Evolutionary conservation across 2,888 invertebrate genomes (phyloP), one percentile per base, ranked within the genome.

Genomic region (Arrhopalites spinosus): DNA sequence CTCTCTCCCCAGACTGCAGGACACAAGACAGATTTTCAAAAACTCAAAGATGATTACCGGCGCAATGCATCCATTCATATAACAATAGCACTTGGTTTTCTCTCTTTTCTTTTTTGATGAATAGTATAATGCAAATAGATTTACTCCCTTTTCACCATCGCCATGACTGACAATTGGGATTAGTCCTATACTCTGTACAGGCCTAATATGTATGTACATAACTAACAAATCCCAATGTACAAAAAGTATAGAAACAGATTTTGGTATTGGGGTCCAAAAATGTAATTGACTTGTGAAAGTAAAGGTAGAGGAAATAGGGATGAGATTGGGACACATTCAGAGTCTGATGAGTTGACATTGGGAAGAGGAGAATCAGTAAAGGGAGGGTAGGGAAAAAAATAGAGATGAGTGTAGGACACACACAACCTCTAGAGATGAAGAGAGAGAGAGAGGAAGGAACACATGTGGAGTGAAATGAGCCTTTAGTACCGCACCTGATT

Each of bases 391-490:
- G 20, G 45, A 47, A 50, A 69, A 20, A 17, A 11, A 23, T 25
- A 56, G 53, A 69, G 15, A 56, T 20, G 11, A 56, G 53, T 53
- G 53, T n/a, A n/a, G n/a, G n/a, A n/a, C n/a, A n/a, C n/a, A n/a
- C n/a, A n/a, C n/a, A n/a, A n/a, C n/a, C n/a, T n/a, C n/a, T n/a
- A 30, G 64, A 64, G 56, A 69, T 2, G 43, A 17, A 61, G 45
- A 17, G 25, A 47, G 45, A 50, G 50, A 23, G 15, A 61, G 72
- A 75, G 59, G 75, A 61, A 69, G 69, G 75, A 68, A 77, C 75
- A 77, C 77, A 77, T 77, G 77, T 75, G 73, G 66, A 73, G 56
- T 66, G 43, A 25, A 73, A 63, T 66, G 53, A 56, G 47, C 56
- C 70, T 56, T 70, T 13, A 70, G 47, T 56, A 73, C 73, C 64